phyloP scores from a whole-genome alignment of 2,113 vertebrate species.

The Telmatochromis brachygnathus region DNA sequence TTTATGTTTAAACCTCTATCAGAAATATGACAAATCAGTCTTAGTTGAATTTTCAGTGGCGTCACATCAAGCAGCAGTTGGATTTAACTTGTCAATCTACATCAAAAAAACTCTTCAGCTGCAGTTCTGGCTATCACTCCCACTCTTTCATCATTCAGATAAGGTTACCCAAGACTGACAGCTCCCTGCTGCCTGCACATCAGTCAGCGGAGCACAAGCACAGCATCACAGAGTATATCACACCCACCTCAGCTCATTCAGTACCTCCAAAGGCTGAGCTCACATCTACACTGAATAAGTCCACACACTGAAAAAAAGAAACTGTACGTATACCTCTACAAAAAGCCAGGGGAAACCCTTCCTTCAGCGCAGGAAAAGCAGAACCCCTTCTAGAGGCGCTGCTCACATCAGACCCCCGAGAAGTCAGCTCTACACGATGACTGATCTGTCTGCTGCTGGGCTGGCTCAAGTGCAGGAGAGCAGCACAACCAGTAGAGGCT shows the following conservation, averaged over 20 bases:
- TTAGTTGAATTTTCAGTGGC: background rate
- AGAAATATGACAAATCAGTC: background rate
- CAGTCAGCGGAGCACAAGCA: conserved; percentile 25
- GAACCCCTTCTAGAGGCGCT: background rate
- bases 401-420: conserved; percentile 9
- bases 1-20: background rate
- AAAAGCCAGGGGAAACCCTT: background rate
- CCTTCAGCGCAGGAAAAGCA: background rate
- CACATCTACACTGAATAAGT: background rate
- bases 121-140: background rate
- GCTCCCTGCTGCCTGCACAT: conserved; percentile 44
- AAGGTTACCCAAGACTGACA: conserved; percentile 31
- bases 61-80: background rate
- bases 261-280: background rate
- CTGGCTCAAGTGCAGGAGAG: conserved; percentile 32
- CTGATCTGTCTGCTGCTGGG: conserved; percentile 18
- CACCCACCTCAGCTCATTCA: conserved; percentile 40
- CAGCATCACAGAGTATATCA: conserved; percentile 21
- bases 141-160: conserved; percentile 5
- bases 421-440: conserved; percentile 21
- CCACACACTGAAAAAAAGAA: background rate
- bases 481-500: conserved; percentile 47
- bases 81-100: conserved; percentile 2
- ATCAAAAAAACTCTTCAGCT: background rate
- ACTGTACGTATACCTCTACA: background rate